phyloP scores from a whole-genome alignment of 2,797 vertebrate species.

The Enteromius paludinosus region DNA sequence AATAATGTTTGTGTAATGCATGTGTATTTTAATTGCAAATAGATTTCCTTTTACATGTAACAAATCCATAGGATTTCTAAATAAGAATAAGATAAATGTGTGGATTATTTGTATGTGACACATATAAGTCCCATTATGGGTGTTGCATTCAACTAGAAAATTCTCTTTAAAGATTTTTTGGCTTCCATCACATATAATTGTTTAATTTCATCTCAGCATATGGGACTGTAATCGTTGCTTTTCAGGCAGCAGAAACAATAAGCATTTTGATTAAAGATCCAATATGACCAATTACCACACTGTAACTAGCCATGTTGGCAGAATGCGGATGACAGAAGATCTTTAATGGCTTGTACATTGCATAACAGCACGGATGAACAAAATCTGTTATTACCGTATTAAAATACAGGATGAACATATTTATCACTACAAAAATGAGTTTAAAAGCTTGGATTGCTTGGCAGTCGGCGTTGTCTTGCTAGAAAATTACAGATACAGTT shows the following conservation, averaged over 20 bases:
- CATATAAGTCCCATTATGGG: conserved; percentile 20
- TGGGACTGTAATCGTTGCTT: conserved; percentile 25
- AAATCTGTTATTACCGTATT: conserved; percentile 27
- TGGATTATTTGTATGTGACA: conserved; percentile 1
- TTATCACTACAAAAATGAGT: conserved; percentile 4
- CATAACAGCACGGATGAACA: conserved; percentile 28
- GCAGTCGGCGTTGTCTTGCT: neutral
- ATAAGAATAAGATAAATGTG: conserved; percentile 3
- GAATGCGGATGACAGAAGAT: conserved; percentile 44
- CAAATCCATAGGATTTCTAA: neutral
- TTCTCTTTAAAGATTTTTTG: conserved; percentile 1
- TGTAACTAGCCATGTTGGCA: conserved; percentile 41
- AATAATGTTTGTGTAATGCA: conserved; percentile 27
- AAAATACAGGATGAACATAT: conserved; percentile 29
- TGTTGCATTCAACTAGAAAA: conserved; percentile 16
- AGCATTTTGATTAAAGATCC: conserved; percentile 41
- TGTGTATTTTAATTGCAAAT: conserved; percentile 26
- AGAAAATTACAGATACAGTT: neutral
- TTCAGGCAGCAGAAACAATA: conserved; percentile 36
- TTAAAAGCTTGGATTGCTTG: conserved; percentile 11
- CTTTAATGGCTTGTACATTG: conserved; percentile 31
- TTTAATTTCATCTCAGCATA: conserved; percentile 28
- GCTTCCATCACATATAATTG: conserved; percentile 28
- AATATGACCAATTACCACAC: conserved; percentile 41
- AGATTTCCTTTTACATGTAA: conserved; percentile 10